These are phyloP conservation scores for Drosophila sproati DNA, from an alignment of 1,140 invertebrate species.

Conservation along the genomic window DNA sequence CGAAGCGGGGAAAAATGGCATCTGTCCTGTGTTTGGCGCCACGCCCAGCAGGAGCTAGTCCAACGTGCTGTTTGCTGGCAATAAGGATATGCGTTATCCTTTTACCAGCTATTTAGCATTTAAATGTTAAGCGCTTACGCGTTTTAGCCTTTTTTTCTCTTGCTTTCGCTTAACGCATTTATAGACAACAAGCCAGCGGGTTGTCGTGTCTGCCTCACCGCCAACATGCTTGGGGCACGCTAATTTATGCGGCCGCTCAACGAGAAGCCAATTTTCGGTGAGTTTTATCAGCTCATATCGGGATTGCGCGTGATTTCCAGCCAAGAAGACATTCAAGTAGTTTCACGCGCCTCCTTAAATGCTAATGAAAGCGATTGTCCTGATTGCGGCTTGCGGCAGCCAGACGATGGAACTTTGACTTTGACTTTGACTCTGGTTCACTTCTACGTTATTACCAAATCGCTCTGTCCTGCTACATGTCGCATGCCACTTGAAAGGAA, in stretches of 20 bases:
- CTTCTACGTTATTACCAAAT: constrained; percentile 3
- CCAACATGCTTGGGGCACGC: neutral
- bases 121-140: constrained; percentile 70
- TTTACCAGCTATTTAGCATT: constrained; percentile 82
- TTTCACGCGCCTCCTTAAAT: constrained; percentile 23
- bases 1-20: neutral
- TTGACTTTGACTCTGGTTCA: neutral
- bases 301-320: constrained; percentile 31
- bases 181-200: constrained; percentile 14
- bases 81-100: constrained; percentile 79
- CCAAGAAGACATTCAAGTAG: constrained; percentile 23
- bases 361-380: constrained; percentile 47
- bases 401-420: neutral
- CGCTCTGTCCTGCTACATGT: neutral
- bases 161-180: neutral
- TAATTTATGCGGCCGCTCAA: constrained; percentile 50
- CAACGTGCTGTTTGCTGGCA: constrained; percentile 55
- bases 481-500: constrained; percentile 7
- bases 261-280: constrained; percentile 61
- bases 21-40: neutral
- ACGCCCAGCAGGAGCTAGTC: constrained; percentile 57
- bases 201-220: neutral
- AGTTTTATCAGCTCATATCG: constrained; percentile 56
- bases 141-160: constrained; percentile 50
- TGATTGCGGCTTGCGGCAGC: neutral